A percentile compares a stretch with the other conserved stretches of the same genome.
These are phyloP conservation scores for Uropsilus gracilis DNA, from an alignment of 2,113 vertebrate genomes.

Conservation along the genomic window DNA sequence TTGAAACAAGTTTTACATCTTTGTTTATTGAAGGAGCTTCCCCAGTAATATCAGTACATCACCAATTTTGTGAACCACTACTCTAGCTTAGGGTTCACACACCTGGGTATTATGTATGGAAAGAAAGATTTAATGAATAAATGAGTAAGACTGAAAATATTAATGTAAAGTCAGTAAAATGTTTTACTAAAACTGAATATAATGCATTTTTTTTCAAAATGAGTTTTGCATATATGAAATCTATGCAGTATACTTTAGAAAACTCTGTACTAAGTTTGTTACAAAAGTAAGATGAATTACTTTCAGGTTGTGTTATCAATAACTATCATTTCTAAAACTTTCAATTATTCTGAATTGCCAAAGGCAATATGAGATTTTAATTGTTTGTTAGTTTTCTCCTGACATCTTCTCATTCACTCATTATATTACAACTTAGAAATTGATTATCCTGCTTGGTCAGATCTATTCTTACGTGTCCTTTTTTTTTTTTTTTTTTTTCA, in stretches of 20 bases:
- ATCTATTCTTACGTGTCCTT: neutral
- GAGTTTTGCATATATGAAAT: neutral
- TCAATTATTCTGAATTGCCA: neutral
- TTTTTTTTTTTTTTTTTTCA: neutral
- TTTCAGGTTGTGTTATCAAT: neutral
- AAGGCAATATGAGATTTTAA: neutral
- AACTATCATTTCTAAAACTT: neutral
- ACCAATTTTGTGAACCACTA: neutral
- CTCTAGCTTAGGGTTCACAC: neutral
- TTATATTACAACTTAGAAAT: neutral
- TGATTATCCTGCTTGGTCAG: neutral
- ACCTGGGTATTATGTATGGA: neutral
- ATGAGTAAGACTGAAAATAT: neutral
- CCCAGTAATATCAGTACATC: neutral
- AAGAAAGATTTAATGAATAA: slow-evolving; percentile 8
- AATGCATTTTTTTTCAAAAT: neutral
- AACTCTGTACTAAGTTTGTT: slow-evolving; percentile 13
- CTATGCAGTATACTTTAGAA: neutral
- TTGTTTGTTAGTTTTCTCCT: neutral
- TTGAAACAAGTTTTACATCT: neutral
- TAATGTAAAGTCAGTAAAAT: neutral
- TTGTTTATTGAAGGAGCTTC: neutral
- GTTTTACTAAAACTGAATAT: slow-evolving; percentile 1
- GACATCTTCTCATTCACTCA: neutral
- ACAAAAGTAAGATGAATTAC: slow-evolving; percentile 19